A percentile compares a stretch with the other conserved stretches of the same genome.
phyloP scores from a whole-genome alignment of 2,888 invertebrate species.

The Crocallis elinguaria region DNA sequence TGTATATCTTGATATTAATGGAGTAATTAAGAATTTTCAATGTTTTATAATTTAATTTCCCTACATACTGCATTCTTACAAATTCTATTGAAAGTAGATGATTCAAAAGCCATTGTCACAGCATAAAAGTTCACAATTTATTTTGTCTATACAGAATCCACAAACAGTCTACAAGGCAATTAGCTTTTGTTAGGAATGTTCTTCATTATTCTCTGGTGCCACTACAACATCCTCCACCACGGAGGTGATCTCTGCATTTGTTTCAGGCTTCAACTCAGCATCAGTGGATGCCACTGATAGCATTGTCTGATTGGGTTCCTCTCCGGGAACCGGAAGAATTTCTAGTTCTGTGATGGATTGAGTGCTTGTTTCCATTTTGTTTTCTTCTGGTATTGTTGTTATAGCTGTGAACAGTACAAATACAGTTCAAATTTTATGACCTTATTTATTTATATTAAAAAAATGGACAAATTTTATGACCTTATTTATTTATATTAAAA shows the following conservation, averaged over 20 bases:
- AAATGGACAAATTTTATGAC: too few species aligned
- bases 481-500: too few species aligned
- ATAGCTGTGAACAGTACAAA: constrained; percentile 30
- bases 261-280: not conserved
- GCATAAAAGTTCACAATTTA: constrained; percentile 29
- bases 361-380: constrained; percentile 46
- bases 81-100: too few species aligned
- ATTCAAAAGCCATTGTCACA: not conserved
- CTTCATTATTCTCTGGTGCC: constrained; percentile 19
- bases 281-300: not conserved
- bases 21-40: too few species aligned
- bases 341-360: constrained; percentile 2
- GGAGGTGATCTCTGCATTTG: constrained; percentile 9
- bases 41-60: too few species aligned
- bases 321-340: not conserved
- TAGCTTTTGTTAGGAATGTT: constrained; percentile 49
- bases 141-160: constrained; percentile 32
- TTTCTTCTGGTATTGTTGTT: constrained; percentile 41
- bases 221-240: constrained; percentile 17
- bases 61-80: not conserved
- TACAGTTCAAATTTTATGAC: too few species aligned
- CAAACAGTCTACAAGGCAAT: constrained; percentile 3
- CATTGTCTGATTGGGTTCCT: not conserved
- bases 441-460: too few species aligned
- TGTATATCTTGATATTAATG: too few species aligned